Base-by-base conservation (phyloP, 2,113 vertebrate species). In the Propithecus coquereli region DNA sequence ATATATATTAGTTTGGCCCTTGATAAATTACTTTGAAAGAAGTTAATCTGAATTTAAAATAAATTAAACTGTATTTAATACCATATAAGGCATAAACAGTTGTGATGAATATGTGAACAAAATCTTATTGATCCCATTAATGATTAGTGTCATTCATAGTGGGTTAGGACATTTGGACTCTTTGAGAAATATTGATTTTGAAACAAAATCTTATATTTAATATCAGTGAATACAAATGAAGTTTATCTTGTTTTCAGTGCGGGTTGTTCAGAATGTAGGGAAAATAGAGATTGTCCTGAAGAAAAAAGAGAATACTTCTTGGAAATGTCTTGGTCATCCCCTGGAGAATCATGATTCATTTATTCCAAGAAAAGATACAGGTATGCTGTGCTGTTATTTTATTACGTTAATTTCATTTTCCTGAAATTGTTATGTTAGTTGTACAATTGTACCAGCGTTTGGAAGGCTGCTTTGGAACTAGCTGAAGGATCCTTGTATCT, bases 221-320 rank as follows among this genome's bases (percentile, higher is more conserved):
- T 94, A 37, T 81, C 23, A 74, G 0, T 81, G 45, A 94, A 86
- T 63, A 40, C 5, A 68, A 87, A 32, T 97, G 37, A 87, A 97
- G 92, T 96, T 96, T 68, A 87, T 97, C 79, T 97, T 97, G 27
- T 97, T 98, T 83, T 79, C 96, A 99, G 99, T 99, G 54, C 98
- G 98, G 84, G 97, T 98, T 95, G 97, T 98, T 76, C 98, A 96
- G 97, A 99, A 98, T 52, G 97, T 99, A 93, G 99, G 99, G 65
- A 99, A 99, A 98, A 98, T 99, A 94, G 99, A 99, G 97, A 97
- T 99, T 94, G 93, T 92, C 71, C 96, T 99, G 34, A 98, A 97
- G 94, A 99, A 99, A 96, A 98, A 95, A 92, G 96, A 97, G 47
- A 98, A 90, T 40, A 66, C 95, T 32, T 98, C 98, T 86, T 99